Conservation (phyloP, 2,888 invertebrate genomes). For the Adelphocoris suturalis region DNA sequence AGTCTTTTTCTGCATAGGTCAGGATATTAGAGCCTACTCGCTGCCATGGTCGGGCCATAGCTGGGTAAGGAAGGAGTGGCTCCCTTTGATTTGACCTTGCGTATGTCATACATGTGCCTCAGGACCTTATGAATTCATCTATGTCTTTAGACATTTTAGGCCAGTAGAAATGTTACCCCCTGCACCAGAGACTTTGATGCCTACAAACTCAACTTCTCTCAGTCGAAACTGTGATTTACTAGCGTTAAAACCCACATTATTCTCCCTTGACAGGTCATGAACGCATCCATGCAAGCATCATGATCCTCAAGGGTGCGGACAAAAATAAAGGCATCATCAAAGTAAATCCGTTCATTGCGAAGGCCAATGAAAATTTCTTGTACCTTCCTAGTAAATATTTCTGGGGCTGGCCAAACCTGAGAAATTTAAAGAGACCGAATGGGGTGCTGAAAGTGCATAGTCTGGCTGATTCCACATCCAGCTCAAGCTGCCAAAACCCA, state of each 20-base stretch:
- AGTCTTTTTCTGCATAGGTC: conserved; percentile 25
- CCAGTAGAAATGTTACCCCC: conserved; percentile 14
- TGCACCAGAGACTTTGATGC: not conserved
- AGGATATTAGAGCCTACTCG: conserved; percentile 44
- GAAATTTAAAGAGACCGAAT: conserved; percentile 74
- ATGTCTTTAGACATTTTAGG: conserved; percentile 7
- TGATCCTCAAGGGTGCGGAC: conserved; percentile 76
- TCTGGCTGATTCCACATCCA: conserved; percentile 74
- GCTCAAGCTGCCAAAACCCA: conserved; percentile 74
- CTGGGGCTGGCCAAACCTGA: conserved; percentile 73
- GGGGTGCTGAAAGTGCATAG: conserved; percentile 75
- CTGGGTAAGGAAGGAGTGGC: not conserved
- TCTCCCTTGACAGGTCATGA: conserved; percentile 75
- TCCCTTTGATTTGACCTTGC: conserved; percentile 37
- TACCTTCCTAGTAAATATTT: conserved; percentile 70
- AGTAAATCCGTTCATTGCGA: not conserved
- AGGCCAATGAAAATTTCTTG: conserved; percentile 29
- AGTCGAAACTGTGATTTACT: conserved; percentile 14
- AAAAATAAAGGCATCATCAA: conserved; percentile 52
- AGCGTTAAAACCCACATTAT: conserved; percentile 76
- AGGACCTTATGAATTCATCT: conserved; percentile 9
- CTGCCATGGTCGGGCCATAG: conserved; percentile 8
- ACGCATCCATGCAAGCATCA: conserved; percentile 75
- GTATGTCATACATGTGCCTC: conserved; percentile 4
- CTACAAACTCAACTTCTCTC: conserved; percentile 43